Evolutionary conservation across 1,140 invertebrate species (phyloP).

Genomic region (Tetramorium alpestre): DNA sequence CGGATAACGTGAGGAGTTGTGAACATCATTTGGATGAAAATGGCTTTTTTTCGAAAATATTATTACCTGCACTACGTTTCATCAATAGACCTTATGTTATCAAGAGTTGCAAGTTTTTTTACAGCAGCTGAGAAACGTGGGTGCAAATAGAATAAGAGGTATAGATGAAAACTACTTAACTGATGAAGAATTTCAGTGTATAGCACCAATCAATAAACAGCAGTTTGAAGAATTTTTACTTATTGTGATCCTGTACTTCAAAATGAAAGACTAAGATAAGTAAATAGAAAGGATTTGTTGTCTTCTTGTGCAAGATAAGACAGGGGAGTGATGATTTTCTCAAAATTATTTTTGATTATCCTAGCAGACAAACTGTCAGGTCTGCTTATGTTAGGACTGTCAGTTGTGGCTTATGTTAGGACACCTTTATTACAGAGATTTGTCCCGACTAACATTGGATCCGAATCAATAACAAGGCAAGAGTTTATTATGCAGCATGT

Average conservation of each 20-base stretch:
- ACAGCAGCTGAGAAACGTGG: conserved; percentile 1
- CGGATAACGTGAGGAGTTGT: background rate
- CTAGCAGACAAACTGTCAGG: background rate
- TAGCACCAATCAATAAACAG: conserved; percentile 33
- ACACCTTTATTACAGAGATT: no score
- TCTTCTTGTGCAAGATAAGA: background rate
- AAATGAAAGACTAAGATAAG: conserved; percentile 11
- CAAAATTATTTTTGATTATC: conserved; percentile 10
- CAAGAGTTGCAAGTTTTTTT: conserved; percentile 1
- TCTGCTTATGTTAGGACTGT: no score
- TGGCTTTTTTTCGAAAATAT: background rate
- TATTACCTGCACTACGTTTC: no score
- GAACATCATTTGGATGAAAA: conserved; percentile 6
- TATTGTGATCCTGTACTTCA: conserved; percentile 29
- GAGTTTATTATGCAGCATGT: background rate
- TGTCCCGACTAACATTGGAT: no score
- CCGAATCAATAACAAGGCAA: no score
- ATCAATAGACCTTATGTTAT: background rate
- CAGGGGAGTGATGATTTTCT: conserved; percentile 13
- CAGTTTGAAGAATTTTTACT: conserved; percentile 26
- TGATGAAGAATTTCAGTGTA: conserved; percentile 27
- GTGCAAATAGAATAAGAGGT: conserved; percentile 12
- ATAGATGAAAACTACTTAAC: conserved; percentile 30
- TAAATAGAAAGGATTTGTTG: background rate
- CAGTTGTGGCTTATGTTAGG: no score